A percentile compares a stretch with the other conserved stretches of the same genome.
Conservation (phyloP, 2,888 invertebrate species). For the Baccha elongata region DNA sequence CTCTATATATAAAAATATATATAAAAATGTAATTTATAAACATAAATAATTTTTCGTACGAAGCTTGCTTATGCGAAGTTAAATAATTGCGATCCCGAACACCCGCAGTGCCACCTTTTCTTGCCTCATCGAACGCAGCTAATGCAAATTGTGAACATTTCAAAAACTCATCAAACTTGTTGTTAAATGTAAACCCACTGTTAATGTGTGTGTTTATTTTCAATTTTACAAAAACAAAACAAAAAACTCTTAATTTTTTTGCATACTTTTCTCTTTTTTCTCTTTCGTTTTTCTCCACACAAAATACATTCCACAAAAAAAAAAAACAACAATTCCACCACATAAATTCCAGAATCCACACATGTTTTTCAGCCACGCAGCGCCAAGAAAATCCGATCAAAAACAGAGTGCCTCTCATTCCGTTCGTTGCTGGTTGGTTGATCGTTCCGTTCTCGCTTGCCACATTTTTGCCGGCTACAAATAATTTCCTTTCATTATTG, state of each 20-base stretch:
- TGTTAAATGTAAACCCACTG: background rate
- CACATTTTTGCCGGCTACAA: conserved; percentile 36
- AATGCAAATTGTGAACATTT: no score
- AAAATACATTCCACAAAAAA: background rate
- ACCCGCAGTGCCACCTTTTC: no score
- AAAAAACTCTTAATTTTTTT: conserved; percentile 11
- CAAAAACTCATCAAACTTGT: no score
- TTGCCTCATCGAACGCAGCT: no score
- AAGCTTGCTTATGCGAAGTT: no score
- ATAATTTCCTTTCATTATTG: background rate
- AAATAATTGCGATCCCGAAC: no score
- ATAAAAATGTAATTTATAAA: no score
- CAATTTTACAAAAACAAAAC: background rate
- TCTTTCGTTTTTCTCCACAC: conserved; percentile 13
- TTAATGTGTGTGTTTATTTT: conserved; percentile 11
- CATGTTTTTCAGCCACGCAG: conserved; percentile 31
- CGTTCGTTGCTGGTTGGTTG: conserved; percentile 49
- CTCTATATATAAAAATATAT: no score
- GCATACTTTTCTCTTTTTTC: conserved; percentile 28
- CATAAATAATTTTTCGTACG: no score
- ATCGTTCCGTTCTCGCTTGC: conserved; percentile 33
- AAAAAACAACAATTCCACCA: conserved; percentile 19
- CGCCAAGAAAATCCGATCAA: conserved; percentile 29
- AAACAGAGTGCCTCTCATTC: conserved; percentile 36
- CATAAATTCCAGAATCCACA: conserved; percentile 36